Evolutionary conservation across 2,797 vertebrate genomes (phyloP).

Genomic region (Chloroceryle amazona): DNA sequence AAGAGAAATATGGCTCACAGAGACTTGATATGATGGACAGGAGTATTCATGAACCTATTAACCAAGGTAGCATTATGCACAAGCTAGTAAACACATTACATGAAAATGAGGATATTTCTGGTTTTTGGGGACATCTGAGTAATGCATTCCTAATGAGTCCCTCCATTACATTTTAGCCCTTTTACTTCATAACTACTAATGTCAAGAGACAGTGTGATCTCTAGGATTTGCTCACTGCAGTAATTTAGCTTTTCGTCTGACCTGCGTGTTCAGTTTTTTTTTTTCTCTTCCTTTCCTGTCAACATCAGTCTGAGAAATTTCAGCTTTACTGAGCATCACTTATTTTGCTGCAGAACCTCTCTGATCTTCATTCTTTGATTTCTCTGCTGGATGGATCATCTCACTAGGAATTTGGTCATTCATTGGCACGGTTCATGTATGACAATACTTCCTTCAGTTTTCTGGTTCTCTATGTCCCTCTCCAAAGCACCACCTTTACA

Average conservation of each 20-base stretch:
- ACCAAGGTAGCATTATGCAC: neutral
- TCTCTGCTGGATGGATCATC: neutral
- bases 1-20: neutral
- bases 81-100: neutral
- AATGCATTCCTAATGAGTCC: neutral
- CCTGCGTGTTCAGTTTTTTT: neutral
- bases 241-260: neutral
- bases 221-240: neutral
- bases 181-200: neutral
- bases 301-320: neutral
- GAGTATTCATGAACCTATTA: neutral
- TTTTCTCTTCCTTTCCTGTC: neutral
- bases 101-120: neutral
- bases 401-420: neutral
- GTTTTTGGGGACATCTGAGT: neutral
- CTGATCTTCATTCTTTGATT: neutral
- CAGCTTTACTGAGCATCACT: neutral
- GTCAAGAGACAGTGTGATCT: neutral
- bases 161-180: neutral
- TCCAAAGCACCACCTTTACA: neutral
- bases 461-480: neutral
- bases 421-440: neutral
- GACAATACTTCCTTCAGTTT: neutral
- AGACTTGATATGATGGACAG: neutral
- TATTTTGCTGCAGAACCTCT: neutral